Evolutionary conservation across 2,113 vertebrate genomes (phyloP), one percentile per base, ranked within the genome.

Genomic region (Silurus glanis): DNA sequence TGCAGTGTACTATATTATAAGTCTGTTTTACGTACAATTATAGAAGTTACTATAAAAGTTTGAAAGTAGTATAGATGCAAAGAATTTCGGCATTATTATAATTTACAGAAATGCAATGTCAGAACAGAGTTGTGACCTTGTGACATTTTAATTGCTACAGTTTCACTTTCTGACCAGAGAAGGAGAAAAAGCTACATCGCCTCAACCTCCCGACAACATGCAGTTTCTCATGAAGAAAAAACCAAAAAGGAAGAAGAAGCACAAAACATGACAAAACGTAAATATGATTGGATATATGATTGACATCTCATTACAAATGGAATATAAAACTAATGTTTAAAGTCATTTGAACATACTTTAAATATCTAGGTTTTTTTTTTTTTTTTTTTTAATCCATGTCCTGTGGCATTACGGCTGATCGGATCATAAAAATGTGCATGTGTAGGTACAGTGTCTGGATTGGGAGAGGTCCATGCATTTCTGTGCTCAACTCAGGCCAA

Each of bases 141-240:
- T 80, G 61, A 80, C 28, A n/a, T 67, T 87, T 83, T 76, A 83
- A 75, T 87, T 25, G 28, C 28, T 55, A 87, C 71, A 58, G 82
- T 58, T 51, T 72, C 17, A 78, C 59, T 21, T 55, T 81, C 37
- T 81, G 71, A 83, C 85, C 80, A 83, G 78, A 80, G 56, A 55
- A 55, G 58, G 51, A 83, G 71, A 66, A 55, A 71, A 86, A 62
- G 61, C 45, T 84, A 37, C 45, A 67, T 64, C 76, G 59, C 62
- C 53, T 67, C 56, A 61, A 64, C 56, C 64, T 82, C 19, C 25
- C 64, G 6, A 61, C 66, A 86, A 53, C 78, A 86, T 82, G 66
- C 80, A 53, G 19, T 86, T 82, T 51, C 14, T 56, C 1, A 17
- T 49, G 85, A 19, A 28, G 7, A 71, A 45, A 85, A 71, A 59